Evolutionary conservation across 2,113 vertebrate species (phyloP), one percentile per base, ranked within the genome.

Genomic region (Podiceps cristatus): DNA sequence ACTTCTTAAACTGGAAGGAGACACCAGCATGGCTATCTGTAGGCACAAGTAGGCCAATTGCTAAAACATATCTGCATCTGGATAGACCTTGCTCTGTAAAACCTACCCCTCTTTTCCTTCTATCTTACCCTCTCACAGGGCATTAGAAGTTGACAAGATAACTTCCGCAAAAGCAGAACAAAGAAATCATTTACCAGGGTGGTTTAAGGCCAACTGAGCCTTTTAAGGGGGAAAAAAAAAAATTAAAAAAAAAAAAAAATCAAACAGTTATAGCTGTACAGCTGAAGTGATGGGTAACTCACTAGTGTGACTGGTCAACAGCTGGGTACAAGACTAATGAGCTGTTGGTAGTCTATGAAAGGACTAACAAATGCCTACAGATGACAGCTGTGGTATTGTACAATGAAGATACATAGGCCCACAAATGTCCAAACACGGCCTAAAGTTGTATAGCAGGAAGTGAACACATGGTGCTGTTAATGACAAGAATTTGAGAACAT

Each of bases 401-500:
- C 59, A 58, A 10, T 42, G 59, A 88, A 80, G 50, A 82, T 19
- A 82, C 0, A 0, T 16, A 63, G 19, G 71, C 10, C 24, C n/a
- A 84, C 50, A 91, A 77, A 50, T 19, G 25, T 63, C 56, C 76
- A 71, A 95, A 74, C 10, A 62, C 31, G 78, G 56, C 10, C 33
- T 52, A 24, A 95, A 91, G 25, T 59, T 81, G 76, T 63, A 69
- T 2, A 71, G 59, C 37, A 71, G 76, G 42, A 86, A 86, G 37
- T 0, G 7, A 96, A 91, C 86, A 94, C 90, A 94, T 37, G 79
- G 91, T 44, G 20, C 29, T 59, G 73, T 56, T 93, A 81, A 90
- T 86, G 62, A 59, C 63, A 96, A 77, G 86, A 80, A 94, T 86
- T 33, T 76, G 91, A 93, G 86, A 92, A 87, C 55, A 45, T 22